These are phyloP conservation scores for Cinclus cinclus DNA, from an alignment of 2,113 vertebrate species.

Conservation along the genomic window DNA sequence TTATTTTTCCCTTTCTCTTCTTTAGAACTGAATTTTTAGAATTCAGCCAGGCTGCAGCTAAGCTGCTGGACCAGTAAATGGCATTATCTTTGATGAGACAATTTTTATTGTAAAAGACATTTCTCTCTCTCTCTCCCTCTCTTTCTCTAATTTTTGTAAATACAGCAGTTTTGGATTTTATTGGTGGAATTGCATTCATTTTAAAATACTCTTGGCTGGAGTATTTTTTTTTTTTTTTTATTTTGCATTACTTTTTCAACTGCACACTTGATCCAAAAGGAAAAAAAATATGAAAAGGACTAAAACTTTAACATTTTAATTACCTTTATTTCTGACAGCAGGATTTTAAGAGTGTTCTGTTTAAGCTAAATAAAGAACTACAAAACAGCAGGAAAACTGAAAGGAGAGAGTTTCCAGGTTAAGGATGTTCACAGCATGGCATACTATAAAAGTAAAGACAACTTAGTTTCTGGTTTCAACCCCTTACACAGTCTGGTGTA, in stretches of 20 bases:
- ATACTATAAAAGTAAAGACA: not conserved
- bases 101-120: not conserved
- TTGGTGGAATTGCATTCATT: not conserved
- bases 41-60: not conserved
- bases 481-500: not conserved
- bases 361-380: not conserved
- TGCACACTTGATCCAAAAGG: not conserved
- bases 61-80: not conserved
- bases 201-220: not conserved
- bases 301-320: not conserved
- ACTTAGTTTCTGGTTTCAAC: not conserved
- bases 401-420: not conserved
- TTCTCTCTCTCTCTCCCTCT: not conserved
- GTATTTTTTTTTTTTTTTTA: not conserved
- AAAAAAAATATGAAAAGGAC: not conserved
- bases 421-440: not conserved
- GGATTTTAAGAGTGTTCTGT: not conserved
- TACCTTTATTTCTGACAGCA: not conserved
- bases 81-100: not conserved
- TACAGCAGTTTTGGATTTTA: not conserved
- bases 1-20: not conserved
- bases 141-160: not conserved
- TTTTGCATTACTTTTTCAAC: not conserved
- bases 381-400: not conserved
- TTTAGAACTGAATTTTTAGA: constrained; percentile 4